phyloP scores from a whole-genome alignment of 2,888 invertebrate genomes.

The Cyclophora punctaria region DNA sequence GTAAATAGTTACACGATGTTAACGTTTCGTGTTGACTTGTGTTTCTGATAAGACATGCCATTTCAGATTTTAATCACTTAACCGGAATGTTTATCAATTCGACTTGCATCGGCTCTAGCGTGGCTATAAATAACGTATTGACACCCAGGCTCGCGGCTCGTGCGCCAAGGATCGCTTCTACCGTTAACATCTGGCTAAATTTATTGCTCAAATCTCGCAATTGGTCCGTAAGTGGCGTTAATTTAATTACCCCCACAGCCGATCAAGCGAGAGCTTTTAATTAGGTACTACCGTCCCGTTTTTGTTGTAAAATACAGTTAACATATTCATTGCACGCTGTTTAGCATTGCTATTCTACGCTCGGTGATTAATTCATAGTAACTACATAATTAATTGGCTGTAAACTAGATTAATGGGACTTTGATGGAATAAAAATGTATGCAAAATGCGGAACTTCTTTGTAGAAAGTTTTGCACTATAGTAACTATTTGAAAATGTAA shows the following conservation, averaged over 20 bases:
- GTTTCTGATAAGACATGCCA: too few species aligned
- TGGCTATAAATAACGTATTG: conserved; percentile 27
- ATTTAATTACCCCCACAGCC: conserved; percentile 51
- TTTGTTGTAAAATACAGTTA: conserved; percentile 1
- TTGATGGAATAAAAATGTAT: too few species aligned
- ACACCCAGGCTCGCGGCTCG: conserved; percentile 21
- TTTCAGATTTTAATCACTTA: too few species aligned
- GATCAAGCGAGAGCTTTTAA: conserved; percentile 35
- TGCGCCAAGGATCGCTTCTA: conserved; percentile 9
- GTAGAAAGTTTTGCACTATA: too few species aligned
- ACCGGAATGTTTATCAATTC: too few species aligned
- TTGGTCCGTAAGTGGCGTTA: conserved; percentile 60
- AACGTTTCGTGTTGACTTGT: too few species aligned
- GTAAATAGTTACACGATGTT: too few species aligned
- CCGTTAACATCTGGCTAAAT: conserved; percentile 43
- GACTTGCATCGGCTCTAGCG: not conserved
- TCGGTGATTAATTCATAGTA: not conserved
- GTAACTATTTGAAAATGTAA: too few species aligned
- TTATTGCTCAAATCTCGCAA: conserved; percentile 63
- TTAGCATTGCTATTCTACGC: not conserved
- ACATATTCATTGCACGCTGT: conserved; percentile 3
- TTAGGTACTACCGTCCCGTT: conserved; percentile 12
- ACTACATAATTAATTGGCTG: not conserved
- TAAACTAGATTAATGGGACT: too few species aligned
- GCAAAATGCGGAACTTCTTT: too few species aligned